These are phyloP conservation scores for Aleiodes testaceus DNA, from an alignment of 2,888 invertebrate genomes.

Conservation along the genomic window DNA sequence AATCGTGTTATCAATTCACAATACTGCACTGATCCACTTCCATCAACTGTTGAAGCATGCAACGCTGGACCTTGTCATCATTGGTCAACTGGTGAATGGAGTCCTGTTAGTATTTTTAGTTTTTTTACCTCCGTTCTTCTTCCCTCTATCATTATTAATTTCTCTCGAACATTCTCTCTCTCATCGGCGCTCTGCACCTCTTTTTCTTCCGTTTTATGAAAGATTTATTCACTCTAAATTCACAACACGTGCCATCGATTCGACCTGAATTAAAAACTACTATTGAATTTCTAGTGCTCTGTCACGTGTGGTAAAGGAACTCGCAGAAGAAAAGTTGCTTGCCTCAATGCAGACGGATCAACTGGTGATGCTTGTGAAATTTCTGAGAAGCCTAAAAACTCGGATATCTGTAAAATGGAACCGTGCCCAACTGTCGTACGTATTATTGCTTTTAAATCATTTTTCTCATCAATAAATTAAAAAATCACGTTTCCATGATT, in stretches of 20 bases:
- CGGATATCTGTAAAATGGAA: constrained; percentile 54
- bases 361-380: constrained; percentile 56
- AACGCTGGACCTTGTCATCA: constrained; percentile 73
- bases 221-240: constrained; percentile 1
- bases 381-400: constrained; percentile 57
- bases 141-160: constrained; percentile 12
- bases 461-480: background rate
- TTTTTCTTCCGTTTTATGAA: constrained; percentile 2
- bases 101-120: constrained; percentile 67
- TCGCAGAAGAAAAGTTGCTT: constrained; percentile 71
- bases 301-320: constrained; percentile 74
- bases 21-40: constrained; percentile 70
- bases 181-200: constrained; percentile 6
- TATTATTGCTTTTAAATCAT: constrained; percentile 7
- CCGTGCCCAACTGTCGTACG: constrained; percentile 61
- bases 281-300: constrained; percentile 60
- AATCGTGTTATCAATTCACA: constrained; percentile 71
- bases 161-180: background rate
- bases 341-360: constrained; percentile 65
- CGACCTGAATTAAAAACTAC: constrained; percentile 39
- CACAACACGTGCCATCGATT: constrained; percentile 8
- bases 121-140: too few species aligned
- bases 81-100: constrained; percentile 76
- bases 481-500: background rate
- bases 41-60: constrained; percentile 71